These are phyloP conservation scores for Andrena minutula DNA, from an alignment of 2,888 invertebrate species.

Conservation along the genomic window DNA sequence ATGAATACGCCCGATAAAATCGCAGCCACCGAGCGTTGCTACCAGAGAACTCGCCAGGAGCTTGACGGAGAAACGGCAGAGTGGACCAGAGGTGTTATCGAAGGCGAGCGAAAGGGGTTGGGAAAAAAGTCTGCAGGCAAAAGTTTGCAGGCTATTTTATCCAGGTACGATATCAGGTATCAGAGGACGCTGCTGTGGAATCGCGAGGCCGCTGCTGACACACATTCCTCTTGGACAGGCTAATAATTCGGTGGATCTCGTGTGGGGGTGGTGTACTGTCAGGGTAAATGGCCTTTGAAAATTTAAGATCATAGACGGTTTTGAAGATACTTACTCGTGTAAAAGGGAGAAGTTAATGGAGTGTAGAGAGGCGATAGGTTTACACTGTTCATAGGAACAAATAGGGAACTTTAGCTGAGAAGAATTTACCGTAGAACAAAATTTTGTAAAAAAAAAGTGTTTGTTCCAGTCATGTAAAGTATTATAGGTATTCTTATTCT, in stretches of 20 bases:
- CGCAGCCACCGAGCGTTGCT: constrained; percentile 28
- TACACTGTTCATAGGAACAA: constrained; percentile 8
- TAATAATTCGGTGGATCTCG: constrained; percentile 21
- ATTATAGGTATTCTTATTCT: too few relatives aligned
- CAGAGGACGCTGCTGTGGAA: constrained; percentile 26
- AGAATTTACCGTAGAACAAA: too few relatives aligned
- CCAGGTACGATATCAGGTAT: constrained; percentile 45
- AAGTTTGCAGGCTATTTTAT: constrained; percentile 35
- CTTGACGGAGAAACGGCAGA: not conserved
- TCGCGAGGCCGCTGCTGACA: constrained; percentile 33
- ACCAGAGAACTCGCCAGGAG: constrained; percentile 15
- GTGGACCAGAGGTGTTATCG: constrained; percentile 20
- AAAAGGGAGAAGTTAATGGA: not conserved
- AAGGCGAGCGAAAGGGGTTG: not conserved
- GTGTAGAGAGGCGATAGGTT: not conserved
- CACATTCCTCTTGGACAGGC: constrained; percentile 28
- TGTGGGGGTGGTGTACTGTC: not conserved
- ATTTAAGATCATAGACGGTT: not conserved
- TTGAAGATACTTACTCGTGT: not conserved
- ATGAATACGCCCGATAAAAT: constrained; percentile 48
- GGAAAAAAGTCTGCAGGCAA: constrained; percentile 13
- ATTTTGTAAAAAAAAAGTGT: too few relatives aligned
- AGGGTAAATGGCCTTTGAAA: constrained; percentile 25
- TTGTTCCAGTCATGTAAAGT: too few relatives aligned
- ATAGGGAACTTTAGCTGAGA: not conserved